Base-by-base conservation (phyloP, 2,797 vertebrate genomes). In the Propithecus deckenii region DNA sequence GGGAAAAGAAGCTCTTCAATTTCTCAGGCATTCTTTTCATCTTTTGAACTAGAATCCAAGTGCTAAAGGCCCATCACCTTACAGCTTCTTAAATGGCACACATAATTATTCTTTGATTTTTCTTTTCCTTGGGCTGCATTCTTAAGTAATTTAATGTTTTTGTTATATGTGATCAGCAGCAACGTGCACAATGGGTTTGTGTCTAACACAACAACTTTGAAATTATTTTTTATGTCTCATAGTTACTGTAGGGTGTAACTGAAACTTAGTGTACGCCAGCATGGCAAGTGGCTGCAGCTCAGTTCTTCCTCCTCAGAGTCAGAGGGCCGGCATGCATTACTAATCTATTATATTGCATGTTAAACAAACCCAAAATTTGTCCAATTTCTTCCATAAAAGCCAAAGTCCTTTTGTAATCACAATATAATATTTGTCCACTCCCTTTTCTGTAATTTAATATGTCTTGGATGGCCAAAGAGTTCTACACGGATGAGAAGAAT, bases 181-280 rank as follows among this genome's bases (percentile, higher is more conserved):
- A 55, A 52, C 17, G 20, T 84, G 23, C 52, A 94, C 9, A 80
- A 25, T 91, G 83, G 81, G 52, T 85, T 91, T 84, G 52, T 76
- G 65, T 96, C 94, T 94, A 88, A 76, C 61, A 85, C 7, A 32
- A 50, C n/a, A 86, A 46, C 89, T 93, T 67, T 96, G 84, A 94
- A 96, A 89, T 85, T 87, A 43, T 65, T 79, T 94, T 95, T 95
- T 95, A 48, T 96, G 95, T 81, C 81, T 97, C 76, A 85, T 95
- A 88, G 91, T 95, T 84, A 74, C 93, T 87, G 41, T 74, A 93
- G 97, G 96, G 97, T 96, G 97, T 97, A 96, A 97, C 96, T 93
- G 71, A 32, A 74, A 81, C 61, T 91, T 52, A 18, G 43, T 78
- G 17, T 78, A 81, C 0, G 55, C 94, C 97, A 96, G 76, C 91